Conservation (phyloP, 2,888 invertebrate species). For the Eudemis profundana region DNA sequence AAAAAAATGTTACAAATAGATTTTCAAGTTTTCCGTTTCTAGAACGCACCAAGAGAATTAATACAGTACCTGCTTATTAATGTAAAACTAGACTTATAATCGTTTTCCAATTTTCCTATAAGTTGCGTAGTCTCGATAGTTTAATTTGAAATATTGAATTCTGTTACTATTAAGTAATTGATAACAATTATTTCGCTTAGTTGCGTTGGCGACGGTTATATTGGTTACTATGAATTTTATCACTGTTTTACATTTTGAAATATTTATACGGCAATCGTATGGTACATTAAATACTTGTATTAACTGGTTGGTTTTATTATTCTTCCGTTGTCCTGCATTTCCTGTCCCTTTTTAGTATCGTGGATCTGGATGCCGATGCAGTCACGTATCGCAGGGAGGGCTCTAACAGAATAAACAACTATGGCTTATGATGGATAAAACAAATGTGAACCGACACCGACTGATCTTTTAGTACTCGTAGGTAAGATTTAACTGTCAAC, state of each 20-base stretch:
- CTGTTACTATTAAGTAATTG: conserved; percentile 57
- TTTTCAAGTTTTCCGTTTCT: conserved; percentile 46
- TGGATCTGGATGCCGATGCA: conserved; percentile 10
- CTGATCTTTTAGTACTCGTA: too few species aligned
- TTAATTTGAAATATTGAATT: conserved; percentile 56
- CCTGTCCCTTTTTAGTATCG: not conserved
- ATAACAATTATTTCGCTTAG: conserved; percentile 75
- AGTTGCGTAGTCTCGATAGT: conserved; percentile 54
- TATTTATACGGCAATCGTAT: conserved; percentile 85
- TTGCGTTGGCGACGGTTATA: conserved; percentile 78
- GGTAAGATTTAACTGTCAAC: too few species aligned
- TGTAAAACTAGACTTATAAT: conserved; percentile 61
- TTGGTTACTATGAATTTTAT: conserved; percentile 85
- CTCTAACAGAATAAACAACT: not conserved
- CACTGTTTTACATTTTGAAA: conserved; percentile 86
- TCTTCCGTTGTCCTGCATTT: not conserved
- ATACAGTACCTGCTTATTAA: conserved; percentile 77
- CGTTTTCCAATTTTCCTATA: conserved; percentile 57
- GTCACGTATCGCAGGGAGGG: not conserved
- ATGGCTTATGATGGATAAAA: too few species aligned
- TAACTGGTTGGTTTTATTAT: conserved; percentile 72
- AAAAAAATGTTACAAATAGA: conserved; percentile 2
- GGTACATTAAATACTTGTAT: conserved; percentile 85
- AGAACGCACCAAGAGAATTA: conserved; percentile 64
- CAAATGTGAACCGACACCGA: too few species aligned